These are phyloP conservation scores for Chelidonichthys spinosus DNA, from an alignment of 2,797 vertebrate species.

Conservation along the genomic window DNA sequence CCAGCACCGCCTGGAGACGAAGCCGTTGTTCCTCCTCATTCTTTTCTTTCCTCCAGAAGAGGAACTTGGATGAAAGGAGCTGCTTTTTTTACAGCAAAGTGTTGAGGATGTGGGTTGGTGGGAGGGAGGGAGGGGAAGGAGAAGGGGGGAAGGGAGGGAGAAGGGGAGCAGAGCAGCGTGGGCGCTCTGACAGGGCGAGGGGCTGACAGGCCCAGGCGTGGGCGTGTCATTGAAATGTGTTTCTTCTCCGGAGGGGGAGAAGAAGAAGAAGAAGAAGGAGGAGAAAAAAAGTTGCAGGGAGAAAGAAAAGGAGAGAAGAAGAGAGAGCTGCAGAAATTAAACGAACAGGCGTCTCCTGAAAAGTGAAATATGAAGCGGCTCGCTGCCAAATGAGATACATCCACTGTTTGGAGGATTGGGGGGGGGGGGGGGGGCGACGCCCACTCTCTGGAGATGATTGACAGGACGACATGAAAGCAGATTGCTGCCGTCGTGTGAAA, in stretches of 20 bases:
- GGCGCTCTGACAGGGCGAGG: slow-evolving; percentile 83
- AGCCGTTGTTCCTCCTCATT: slow-evolving; percentile 64
- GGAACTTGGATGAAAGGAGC: slow-evolving; percentile 80
- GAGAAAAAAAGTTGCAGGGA: slow-evolving; percentile 57
- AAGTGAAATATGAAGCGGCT: slow-evolving; percentile 71
- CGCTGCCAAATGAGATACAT: slow-evolving; percentile 73
- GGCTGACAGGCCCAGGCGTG: slow-evolving; percentile 83
- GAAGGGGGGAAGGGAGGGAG: slow-evolving; percentile 47
- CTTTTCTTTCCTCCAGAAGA: slow-evolving; percentile 57
- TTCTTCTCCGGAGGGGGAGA: slow-evolving; percentile 69
- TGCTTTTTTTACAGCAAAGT: slow-evolving; percentile 74
- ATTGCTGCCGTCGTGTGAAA: slow-evolving; percentile 59
- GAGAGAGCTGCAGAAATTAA: slow-evolving; percentile 62
- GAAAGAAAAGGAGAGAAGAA: slow-evolving; percentile 24
- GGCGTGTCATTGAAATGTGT: slow-evolving; percentile 85
- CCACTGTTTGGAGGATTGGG: slow-evolving; percentile 54
- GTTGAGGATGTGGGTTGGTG: slow-evolving; percentile 78
- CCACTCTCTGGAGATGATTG: slow-evolving; percentile 71
- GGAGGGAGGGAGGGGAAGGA: slow-evolving; percentile 24
- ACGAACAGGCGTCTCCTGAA: slow-evolving; percentile 72
- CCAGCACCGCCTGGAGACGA: slow-evolving; percentile 73
- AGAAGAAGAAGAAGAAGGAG: slow-evolving; percentile 21
- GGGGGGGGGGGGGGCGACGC: slow-evolving; percentile 54
- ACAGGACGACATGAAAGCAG: slow-evolving; percentile 72
- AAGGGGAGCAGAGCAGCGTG: slow-evolving; percentile 76